Evolutionary conservation across 2,113 vertebrate species (phyloP), one percentile per base, ranked within the genome.

Genomic region (Abramis brama): DNA sequence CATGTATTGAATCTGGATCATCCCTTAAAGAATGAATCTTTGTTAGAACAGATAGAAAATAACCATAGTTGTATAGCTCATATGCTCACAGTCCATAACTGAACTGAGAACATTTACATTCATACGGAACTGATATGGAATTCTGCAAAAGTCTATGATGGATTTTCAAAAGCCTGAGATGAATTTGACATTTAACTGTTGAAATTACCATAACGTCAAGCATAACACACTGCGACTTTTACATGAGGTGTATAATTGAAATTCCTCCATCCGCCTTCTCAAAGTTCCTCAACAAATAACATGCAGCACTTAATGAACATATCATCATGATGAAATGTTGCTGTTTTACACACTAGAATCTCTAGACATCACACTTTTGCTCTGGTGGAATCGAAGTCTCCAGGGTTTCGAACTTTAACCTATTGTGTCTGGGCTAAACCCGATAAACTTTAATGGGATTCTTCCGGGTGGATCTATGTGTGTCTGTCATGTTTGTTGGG

Each of bases 401-500:
- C 1, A 71, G 68, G 68, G 33, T 21, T 71, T 39, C 1, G 5
- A 71, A 36, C 68, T 5, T 23, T 36, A 57, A 19, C 21, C 55
- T 39, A 9, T 66, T 64, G 45, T 10, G 39, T 5, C 33, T 12
- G 68, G 43, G 68, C 68, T 71, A 71, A 71, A 43, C 68, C 68
- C 21, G 68, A 71, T 71, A 23, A 23, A 77, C 59, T 64, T 68
- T 25, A 52, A 30, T 85, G 36, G 25, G 59, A 25, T 5, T 13
- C 36, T n/a, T 60, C 59, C 10, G 33, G 55, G 43, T 66, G 50
- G 45, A 77, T 70, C 59, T 66, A 36, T 60, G 70, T 43, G 27
- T 74, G 45, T 84, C 45, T 85, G 64, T 77, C 43, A 25, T 83
- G 87, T 83, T 87, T 87, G 68, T 60, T 21, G 68, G 79, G 92